Evolutionary conservation across 1,140 invertebrate species (phyloP), one percentile per base, ranked within the genome.

Genomic region (Lordiphosa mommai): DNA sequence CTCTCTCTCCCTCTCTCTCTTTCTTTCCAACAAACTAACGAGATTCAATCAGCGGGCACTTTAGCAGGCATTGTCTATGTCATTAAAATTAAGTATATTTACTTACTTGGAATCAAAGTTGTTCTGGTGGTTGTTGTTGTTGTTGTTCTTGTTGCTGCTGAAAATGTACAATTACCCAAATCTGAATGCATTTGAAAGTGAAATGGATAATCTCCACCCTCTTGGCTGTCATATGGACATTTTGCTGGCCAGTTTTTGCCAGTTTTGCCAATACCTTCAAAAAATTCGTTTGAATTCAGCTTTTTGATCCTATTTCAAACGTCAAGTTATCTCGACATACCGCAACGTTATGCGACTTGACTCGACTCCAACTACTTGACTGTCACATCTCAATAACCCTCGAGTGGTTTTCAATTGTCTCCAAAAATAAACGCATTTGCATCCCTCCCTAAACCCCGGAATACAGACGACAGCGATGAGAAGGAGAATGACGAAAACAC

Each of bases 371-470:
- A 63, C 76, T 76, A 72, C 77, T 82, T 76, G 76, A 82, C 76
- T 84, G 76, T 82, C 76, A 82, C 76, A 84, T 84, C 76, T 82
- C 76, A 82, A 82, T 82, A 82, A 84, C 77, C 67, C 77, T 84
- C 77, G 68, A 82, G 77, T 82, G 77, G 72, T 56, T 82, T 82
- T 84, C 77, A 82, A 84, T 82, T 82, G 77, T 82, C 77, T 82
- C 77, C 77, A 84, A 84, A 84, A 82, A 72, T 84, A 82, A 72
- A 72, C 72, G 71, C 72, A 84, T 84, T 84, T 82, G 71, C 76
- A 84, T 84, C 71, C 72, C 52, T 41, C 51, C 14, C 20, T 33
- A 20, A 48, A 33, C 47, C 51, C 14, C 20, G 33, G 20, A 48
- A 33, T 32, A 40, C 40, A 51, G 34, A 47, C 33, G 23, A 27